Evolutionary conservation across 1,140 invertebrate genomes (phyloP).

Genomic region (Parasteatoda tepidariorum): DNA sequence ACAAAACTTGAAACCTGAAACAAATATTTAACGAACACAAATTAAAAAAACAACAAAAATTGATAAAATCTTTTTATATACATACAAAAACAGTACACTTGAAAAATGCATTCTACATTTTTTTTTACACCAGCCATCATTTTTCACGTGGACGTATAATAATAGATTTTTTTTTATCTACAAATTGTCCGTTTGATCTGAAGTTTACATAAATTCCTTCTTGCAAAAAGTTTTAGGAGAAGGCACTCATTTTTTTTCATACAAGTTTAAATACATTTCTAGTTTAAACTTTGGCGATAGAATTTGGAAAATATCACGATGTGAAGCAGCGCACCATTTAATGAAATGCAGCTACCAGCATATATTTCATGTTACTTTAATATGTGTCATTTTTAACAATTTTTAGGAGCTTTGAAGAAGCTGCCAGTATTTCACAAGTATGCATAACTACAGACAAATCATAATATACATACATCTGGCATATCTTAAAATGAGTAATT

Average conservation of each 20-base stretch:
- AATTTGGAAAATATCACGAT: too few relatives aligned
- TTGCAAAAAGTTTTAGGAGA: constrained; percentile 11
- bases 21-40: not conserved
- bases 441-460: too few relatives aligned
- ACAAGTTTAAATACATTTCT: too few relatives aligned
- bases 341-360: too few relatives aligned
- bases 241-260: constrained; percentile 35
- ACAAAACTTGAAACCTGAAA: not conserved
- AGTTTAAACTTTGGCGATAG: too few relatives aligned
- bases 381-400: too few relatives aligned
- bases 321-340: too few relatives aligned
- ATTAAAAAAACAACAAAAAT: not conserved
- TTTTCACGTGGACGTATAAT: constrained; percentile 41
- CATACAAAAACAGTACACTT: constrained; percentile 49
- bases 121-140: constrained; percentile 35
- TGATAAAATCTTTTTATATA: constrained; percentile 45
- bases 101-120: constrained; percentile 47
- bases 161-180: constrained; percentile 29
- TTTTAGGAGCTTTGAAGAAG: too few relatives aligned
- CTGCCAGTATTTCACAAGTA: too few relatives aligned
- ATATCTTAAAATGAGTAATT: too few relatives aligned
- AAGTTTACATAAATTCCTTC: constrained; percentile 18
- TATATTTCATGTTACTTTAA: too few relatives aligned
- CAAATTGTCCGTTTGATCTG: constrained; percentile 46
- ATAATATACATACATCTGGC: too few relatives aligned